Conservation (phyloP, 2,888 invertebrate species). For the Scelioninae gen. 1 region DNA sequence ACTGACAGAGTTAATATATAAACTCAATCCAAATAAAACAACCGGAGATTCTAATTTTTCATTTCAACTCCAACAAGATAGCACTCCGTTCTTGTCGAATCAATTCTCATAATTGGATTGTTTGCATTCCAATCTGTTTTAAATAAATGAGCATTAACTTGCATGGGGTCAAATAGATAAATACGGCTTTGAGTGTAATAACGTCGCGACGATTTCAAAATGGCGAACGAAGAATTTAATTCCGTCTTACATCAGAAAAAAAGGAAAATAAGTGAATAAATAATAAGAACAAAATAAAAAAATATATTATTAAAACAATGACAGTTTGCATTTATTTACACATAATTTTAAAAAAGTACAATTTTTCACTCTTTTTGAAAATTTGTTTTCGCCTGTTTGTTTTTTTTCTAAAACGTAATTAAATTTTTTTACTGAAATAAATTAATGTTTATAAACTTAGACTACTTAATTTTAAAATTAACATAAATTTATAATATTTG, state of each 20-base stretch:
- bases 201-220: constrained; percentile 33
- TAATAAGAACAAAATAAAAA: too few species aligned
- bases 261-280: too few species aligned
- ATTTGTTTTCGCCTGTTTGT: too few species aligned
- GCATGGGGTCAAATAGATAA: constrained; percentile 44
- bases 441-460: too few species aligned
- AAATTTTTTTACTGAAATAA: too few species aligned
- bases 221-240: constrained; percentile 19
- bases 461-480: too few species aligned
- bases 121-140: constrained; percentile 59
- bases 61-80: constrained; percentile 31
- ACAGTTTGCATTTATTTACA: too few species aligned
- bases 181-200: constrained; percentile 41
- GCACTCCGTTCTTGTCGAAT: constrained; percentile 37
- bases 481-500: too few species aligned
- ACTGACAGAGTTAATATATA: not conserved
- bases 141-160: constrained; percentile 56
- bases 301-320: too few species aligned
- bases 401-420: too few species aligned
- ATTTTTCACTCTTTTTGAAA: too few species aligned
- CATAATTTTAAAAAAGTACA: too few species aligned
- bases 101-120: constrained; percentile 58
- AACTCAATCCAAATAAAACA: not conserved
- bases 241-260: not conserved
- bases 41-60: constrained; percentile 22